These are phyloP conservation scores for Loxodonta africana DNA, from an alignment of 2,113 vertebrate species.

Conservation along the genomic window DNA sequence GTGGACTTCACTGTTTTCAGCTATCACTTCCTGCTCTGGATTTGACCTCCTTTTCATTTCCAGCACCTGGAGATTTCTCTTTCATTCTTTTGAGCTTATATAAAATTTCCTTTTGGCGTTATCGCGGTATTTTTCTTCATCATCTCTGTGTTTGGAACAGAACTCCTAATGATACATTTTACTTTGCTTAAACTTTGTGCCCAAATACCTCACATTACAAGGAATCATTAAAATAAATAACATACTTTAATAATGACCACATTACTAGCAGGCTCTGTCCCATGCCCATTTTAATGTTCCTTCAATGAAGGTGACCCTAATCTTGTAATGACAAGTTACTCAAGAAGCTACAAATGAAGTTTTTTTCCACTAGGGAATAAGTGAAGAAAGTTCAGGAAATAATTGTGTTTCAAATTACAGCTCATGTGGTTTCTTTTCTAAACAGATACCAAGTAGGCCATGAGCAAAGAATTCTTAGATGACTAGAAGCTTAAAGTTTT, in stretches of 20 bases:
- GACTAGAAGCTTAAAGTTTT: neutral
- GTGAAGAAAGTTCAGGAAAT: neutral
- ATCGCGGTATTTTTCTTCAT: neutral
- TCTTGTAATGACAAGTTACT: neutral
- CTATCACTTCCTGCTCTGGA: neutral
- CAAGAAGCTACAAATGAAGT: neutral
- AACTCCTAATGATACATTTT: conserved; percentile 1
- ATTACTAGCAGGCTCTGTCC: neutral
- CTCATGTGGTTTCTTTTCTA: neutral
- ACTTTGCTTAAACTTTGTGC: neutral
- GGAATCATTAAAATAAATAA: conserved; percentile 10
- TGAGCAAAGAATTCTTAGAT: conserved; percentile 12
- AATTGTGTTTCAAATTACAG: neutral
- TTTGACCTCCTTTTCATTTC: neutral
- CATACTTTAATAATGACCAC: neutral
- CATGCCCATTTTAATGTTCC: neutral
- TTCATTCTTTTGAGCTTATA: neutral
- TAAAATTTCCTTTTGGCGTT: neutral
- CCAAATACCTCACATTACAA: neutral
- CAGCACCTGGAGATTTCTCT: neutral
- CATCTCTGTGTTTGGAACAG: neutral
- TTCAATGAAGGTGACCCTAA: conserved; percentile 36
- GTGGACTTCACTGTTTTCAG: neutral
- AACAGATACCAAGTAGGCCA: neutral
- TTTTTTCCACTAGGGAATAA: neutral